These are phyloP conservation scores for Malthinus flaveolus DNA, from an alignment of 2,888 invertebrate genomes.

Conservation along the genomic window DNA sequence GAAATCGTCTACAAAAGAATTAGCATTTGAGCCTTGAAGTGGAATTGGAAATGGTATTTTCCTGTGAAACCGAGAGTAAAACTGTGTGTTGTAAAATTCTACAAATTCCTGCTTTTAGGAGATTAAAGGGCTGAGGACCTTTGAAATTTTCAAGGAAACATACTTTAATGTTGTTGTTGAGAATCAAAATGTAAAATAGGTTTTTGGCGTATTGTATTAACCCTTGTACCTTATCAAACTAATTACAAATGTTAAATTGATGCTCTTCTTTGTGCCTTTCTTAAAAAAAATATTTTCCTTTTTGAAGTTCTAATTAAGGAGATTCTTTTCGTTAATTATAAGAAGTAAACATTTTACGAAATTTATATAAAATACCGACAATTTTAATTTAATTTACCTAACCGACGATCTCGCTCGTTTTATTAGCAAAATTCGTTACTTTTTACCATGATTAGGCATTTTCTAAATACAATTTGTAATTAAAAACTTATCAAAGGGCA, in stretches of 20 bases:
- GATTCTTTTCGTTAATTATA: background rate
- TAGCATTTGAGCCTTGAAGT: constrained; percentile 22
- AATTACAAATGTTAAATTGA: constrained; percentile 14
- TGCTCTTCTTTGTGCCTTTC: background rate
- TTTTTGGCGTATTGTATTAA: constrained; percentile 12
- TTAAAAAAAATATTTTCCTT: background rate
- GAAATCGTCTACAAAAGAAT: constrained; percentile 24
- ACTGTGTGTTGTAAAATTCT: constrained; percentile 24
- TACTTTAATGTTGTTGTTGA: constrained; percentile 17
- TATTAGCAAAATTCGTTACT: background rate
- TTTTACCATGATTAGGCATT: too few relatives aligned
- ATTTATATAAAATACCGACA: too few relatives aligned
- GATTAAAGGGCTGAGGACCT: constrained; percentile 21
- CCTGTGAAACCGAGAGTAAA: constrained; percentile 24
- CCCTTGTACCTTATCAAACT: constrained; percentile 11
- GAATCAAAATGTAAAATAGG: constrained; percentile 18
- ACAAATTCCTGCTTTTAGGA: constrained; percentile 24
- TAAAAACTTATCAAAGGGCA: too few relatives aligned
- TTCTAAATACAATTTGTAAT: too few relatives aligned
- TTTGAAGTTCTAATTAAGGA: background rate
- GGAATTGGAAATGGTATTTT: constrained; percentile 24
- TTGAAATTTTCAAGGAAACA: constrained; percentile 23
- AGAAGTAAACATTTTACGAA: constrained; percentile 4
- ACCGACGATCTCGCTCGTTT: background rate
- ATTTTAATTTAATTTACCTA: background rate